Percentiles rank a stretch among this genome's conserved stretches.
Conservation (phyloP, 2,113 vertebrate species). For the Pleuronectes platessa region DNA sequence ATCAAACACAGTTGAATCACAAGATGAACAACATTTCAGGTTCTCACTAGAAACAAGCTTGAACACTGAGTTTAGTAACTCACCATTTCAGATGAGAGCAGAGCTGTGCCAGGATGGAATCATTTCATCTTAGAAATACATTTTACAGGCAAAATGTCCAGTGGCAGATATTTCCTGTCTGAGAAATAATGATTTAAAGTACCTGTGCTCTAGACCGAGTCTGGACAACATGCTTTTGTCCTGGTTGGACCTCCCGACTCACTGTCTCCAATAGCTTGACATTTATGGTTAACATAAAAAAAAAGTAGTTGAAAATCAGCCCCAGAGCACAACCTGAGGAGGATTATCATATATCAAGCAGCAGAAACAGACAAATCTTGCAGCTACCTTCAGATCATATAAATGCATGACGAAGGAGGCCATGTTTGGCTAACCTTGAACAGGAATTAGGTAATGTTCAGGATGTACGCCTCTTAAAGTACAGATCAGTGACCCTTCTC, state of each 20-base stretch:
- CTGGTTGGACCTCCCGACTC: constrained; percentile 72
- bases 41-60: constrained; percentile 39
- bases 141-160: constrained; percentile 76
- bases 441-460: constrained; percentile 76
- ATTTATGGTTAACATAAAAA: constrained; percentile 74
- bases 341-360: constrained; percentile 72
- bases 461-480: constrained; percentile 70
- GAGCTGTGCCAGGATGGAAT: constrained; percentile 67
- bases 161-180: constrained; percentile 80
- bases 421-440: constrained; percentile 71
- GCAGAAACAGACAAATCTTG: constrained; percentile 66
- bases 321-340: constrained; percentile 59
- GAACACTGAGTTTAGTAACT: constrained; percentile 47
- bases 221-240: constrained; percentile 81
- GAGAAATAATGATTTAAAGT: constrained; percentile 79
- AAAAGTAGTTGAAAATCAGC: constrained; percentile 59
- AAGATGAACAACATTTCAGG: constrained; percentile 36
- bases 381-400: constrained; percentile 63
- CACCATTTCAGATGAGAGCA: constrained; percentile 41
- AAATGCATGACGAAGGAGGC: constrained; percentile 54
- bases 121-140: constrained; percentile 77
- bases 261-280: constrained; percentile 77
- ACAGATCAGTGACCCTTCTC: constrained; percentile 56
- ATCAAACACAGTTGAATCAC: constrained; percentile 45
- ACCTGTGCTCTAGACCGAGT: constrained; percentile 70